Evolutionary conservation across 2,113 vertebrate genomes (phyloP).

Genomic region (Microcebus tavaratra): DNA sequence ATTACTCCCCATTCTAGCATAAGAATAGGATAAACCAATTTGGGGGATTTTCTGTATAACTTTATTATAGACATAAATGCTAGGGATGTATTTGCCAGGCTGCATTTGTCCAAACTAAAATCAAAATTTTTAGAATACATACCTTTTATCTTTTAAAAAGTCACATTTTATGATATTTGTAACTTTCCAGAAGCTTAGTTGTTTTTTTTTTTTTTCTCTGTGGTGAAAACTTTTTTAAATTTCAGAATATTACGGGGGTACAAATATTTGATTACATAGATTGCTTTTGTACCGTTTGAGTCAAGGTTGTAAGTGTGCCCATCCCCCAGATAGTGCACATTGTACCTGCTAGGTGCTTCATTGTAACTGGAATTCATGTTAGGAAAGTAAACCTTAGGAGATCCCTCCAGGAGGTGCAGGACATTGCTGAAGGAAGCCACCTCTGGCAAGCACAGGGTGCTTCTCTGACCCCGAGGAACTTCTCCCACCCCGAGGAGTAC

Average conservation of each 20-base stretch:
- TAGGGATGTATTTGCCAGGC: background rate
- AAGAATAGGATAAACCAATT: background rate
- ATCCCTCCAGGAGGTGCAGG: background rate
- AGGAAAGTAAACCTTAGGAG: background rate
- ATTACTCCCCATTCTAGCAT: background rate
- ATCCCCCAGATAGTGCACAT: too few relatives aligned
- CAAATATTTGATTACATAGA: too few relatives aligned
- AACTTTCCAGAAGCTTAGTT: background rate
- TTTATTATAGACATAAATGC: background rate
- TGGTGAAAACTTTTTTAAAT: too few relatives aligned
- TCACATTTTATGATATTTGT: background rate
- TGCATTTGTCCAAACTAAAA: slow-evolving; percentile 4
- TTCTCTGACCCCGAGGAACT: too few relatives aligned
- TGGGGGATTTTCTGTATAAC: background rate
- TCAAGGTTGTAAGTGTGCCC: too few relatives aligned
- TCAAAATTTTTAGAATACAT: background rate
- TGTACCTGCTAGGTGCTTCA: too few relatives aligned
- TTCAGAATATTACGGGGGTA: too few relatives aligned
- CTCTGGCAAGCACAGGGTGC: background rate
- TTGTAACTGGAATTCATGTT: background rate
- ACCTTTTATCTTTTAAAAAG: background rate
- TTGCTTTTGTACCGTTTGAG: too few relatives aligned
- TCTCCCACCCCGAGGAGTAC: background rate
- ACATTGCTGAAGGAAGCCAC: background rate
- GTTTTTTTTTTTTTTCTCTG: background rate